phyloP scores from a whole-genome alignment of 2,888 invertebrate species.

The Calliopum simillimum region DNA sequence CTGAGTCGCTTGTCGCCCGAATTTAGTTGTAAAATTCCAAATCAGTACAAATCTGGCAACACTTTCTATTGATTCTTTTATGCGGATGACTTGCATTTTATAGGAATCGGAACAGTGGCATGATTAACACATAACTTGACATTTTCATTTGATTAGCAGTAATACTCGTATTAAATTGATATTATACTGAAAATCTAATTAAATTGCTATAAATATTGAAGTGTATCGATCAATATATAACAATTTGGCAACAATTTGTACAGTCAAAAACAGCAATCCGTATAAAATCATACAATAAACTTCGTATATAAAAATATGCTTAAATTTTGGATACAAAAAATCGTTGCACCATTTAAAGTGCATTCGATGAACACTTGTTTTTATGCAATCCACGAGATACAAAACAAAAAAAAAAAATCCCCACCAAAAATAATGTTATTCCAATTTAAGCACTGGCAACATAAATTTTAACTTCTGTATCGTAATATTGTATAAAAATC shows the following conservation, averaged over 20 bases:
- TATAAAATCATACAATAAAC: no score
- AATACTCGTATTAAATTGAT: no score
- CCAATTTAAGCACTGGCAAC: conserved; percentile 10
- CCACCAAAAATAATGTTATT: conserved; percentile 21
- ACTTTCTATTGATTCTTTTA: neutral
- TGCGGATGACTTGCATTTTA: conserved; percentile 7
- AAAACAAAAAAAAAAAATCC: conserved; percentile 1
- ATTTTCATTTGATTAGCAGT: no score
- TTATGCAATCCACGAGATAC: neutral
- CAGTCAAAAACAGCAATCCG: no score
- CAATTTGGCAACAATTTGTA: no score
- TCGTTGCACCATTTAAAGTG: conserved; percentile 28
- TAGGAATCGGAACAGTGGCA: no score
- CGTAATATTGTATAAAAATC: neutral
- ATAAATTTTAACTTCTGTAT: conserved; percentile 2
- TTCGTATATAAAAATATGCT: no score
- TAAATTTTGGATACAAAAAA: neutral
- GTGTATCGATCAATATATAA: no score
- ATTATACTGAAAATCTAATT: no score
- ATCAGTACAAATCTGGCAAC: neutral
- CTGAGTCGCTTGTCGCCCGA: conserved; percentile 29
- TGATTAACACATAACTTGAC: no score
- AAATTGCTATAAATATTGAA: no score
- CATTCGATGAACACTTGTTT: conserved; percentile 31
- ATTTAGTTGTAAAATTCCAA: conserved; percentile 10